phyloP scores from a whole-genome alignment of 2,113 vertebrate genomes.

The Brachyhypopomus gauderio region DNA sequence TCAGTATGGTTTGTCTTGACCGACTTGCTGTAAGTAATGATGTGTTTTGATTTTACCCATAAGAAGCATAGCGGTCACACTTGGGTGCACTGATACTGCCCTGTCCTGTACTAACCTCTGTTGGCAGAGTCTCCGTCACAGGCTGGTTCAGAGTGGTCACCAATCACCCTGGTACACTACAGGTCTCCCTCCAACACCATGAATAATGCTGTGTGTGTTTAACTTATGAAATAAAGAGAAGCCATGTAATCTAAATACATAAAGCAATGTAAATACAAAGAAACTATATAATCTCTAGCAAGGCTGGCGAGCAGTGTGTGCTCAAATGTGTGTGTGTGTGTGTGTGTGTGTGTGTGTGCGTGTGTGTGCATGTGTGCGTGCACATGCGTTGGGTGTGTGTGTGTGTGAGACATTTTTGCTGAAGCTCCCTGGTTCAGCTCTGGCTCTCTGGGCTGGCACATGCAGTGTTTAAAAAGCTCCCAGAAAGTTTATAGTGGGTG shows the following conservation, averaged over 20 bases:
- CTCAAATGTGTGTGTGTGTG: not conserved
- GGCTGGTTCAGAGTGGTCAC: conserved; percentile 42
- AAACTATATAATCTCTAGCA: conserved; percentile 68
- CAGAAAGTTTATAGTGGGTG: conserved; percentile 82
- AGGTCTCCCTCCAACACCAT: conserved; percentile 47
- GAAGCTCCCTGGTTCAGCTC: conserved; percentile 64
- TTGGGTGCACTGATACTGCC: conserved; percentile 29
- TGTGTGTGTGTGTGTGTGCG: conserved; percentile 43
- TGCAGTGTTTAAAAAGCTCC: conserved; percentile 79
- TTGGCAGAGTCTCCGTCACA: conserved; percentile 53
- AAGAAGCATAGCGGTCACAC: conserved; percentile 32
- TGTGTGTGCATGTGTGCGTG: conserved; percentile 45
- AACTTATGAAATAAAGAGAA: conserved; percentile 75
- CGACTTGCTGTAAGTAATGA: conserved; percentile 26
- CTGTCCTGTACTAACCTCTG: conserved; percentile 65
- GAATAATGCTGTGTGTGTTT: conserved; percentile 76
- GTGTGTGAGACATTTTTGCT: conserved; percentile 67
- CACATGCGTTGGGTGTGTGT: conserved; percentile 27
- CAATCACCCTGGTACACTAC: conserved; percentile 59
- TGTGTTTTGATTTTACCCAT: conserved; percentile 32
- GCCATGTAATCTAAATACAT: conserved; percentile 80
- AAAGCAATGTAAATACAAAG: conserved; percentile 78
- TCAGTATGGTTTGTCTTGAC: conserved; percentile 12
- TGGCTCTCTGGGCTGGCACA: conserved; percentile 75
- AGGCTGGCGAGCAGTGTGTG: conserved; percentile 44